Conservation (phyloP, 2,888 invertebrate genomes). For the Ophioninae sp. region DNA sequence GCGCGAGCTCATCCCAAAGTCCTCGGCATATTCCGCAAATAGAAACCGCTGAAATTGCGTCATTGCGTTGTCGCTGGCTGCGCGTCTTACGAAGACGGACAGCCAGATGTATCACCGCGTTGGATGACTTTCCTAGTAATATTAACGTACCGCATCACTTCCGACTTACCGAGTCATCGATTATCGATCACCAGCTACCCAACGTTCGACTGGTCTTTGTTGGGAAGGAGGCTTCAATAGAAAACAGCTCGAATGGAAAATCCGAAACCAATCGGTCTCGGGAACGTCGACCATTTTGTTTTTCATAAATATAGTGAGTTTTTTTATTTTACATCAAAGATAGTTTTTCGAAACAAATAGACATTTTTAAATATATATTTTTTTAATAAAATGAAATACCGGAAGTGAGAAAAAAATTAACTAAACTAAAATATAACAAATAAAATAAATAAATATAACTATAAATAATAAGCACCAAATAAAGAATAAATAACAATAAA, state of each 20-base stretch:
- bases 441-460: neutral
- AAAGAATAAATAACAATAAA: neutral
- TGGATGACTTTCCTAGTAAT: neutral
- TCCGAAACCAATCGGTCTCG: neutral
- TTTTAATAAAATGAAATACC: neutral
- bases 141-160: neutral
- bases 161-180: neutral
- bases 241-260: neutral
- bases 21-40: slow-evolving; percentile 70
- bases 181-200: neutral
- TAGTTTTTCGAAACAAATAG: too few species aligned
- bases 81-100: neutral
- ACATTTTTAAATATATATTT: too few species aligned
- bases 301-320: too few species aligned
- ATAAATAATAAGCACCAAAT: neutral
- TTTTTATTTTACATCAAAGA: too few species aligned
- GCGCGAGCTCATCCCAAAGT: neutral
- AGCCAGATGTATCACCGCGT: neutral
- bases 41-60: slow-evolving; percentile 71
- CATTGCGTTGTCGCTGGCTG: slow-evolving; percentile 46
- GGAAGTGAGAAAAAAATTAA: neutral
- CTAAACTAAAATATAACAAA: too few species aligned
- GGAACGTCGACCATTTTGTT: too few species aligned
- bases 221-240: neutral
- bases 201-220: neutral